phyloP scores from a whole-genome alignment of 2,888 invertebrate species.

The Flexamia atlantica region DNA sequence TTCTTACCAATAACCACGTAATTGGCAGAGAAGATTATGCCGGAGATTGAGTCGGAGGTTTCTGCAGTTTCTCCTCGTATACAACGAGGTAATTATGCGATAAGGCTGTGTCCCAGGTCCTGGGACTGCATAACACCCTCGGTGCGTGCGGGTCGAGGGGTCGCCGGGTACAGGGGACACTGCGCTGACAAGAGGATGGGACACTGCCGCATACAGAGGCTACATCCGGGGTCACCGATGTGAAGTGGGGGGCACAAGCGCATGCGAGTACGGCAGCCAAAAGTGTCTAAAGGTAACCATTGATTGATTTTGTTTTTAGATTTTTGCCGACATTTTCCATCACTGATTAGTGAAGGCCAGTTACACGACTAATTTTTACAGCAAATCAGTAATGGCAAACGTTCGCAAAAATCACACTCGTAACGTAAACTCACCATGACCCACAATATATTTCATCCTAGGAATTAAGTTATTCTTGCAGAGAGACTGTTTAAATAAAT shows the following conservation, averaged over 20 bases:
- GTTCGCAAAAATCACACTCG: no score
- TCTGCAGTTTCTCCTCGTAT: conserved; percentile 43
- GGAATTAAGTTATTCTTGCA: no score
- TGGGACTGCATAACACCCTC: conserved; percentile 5
- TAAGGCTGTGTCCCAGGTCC: conserved; percentile 21
- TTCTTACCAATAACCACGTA: neutral
- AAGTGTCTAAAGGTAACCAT: no score
- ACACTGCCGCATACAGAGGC: neutral
- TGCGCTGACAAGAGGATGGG: neutral
- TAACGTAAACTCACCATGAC: no score
- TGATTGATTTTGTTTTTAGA: no score
- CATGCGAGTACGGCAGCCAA: no score
- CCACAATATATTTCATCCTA: no score
- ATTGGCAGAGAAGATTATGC: conserved; percentile 15
- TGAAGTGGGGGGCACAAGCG: neutral
- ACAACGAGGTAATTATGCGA: conserved; percentile 42
- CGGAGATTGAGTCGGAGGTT: neutral
- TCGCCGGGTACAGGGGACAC: neutral
- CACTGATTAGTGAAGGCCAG: no score
- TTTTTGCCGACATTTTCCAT: no score
- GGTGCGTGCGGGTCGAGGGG: conserved; percentile 12
- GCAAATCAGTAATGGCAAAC: no score
- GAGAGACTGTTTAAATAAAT: no score
- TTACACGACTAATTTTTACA: no score
- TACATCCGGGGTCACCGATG: neutral